These are phyloP conservation scores for Podilymbus podiceps DNA, from an alignment of 2,113 vertebrate species.

Conservation along the genomic window DNA sequence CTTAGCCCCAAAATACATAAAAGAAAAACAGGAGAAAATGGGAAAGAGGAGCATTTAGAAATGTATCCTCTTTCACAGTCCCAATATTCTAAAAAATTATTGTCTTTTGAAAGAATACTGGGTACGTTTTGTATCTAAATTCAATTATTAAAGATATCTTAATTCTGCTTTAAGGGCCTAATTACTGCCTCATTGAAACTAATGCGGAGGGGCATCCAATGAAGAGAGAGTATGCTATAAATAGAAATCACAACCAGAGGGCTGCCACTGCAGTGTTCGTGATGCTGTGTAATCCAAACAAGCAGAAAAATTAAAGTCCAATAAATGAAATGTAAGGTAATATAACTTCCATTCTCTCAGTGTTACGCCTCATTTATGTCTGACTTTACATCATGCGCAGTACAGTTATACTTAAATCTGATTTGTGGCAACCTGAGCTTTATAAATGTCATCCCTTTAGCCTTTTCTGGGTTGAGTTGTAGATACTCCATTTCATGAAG, in stretches of 20 bases:
- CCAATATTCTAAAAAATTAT: not conserved
- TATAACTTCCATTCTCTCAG: not conserved
- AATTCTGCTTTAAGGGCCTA: conserved; percentile 15
- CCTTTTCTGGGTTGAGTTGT: not conserved
- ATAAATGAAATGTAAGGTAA: not conserved
- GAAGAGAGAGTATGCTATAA: not conserved
- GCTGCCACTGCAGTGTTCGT: not conserved
- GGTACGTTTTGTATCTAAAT: not conserved
- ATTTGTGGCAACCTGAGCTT: conserved; percentile 27
- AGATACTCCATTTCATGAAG: not conserved
- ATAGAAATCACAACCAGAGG: conserved; percentile 14
- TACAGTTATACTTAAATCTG: not conserved
- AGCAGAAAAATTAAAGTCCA: not conserved
- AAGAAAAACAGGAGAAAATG: not conserved
- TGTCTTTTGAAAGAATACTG: not conserved
- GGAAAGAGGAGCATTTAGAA: not conserved
- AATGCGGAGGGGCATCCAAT: not conserved
- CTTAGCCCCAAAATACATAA: conserved; percentile 20
- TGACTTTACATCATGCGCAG: not conserved
- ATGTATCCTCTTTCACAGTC: not conserved
- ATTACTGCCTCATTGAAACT: conserved; percentile 6
- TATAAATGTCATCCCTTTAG: conserved; percentile 17
- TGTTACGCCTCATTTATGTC: not conserved
- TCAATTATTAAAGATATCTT: not conserved
- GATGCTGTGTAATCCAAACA: conserved; percentile 1